Base-by-base conservation (phyloP, 2,797 vertebrate species). In the Gallinago nigripennis region DNA sequence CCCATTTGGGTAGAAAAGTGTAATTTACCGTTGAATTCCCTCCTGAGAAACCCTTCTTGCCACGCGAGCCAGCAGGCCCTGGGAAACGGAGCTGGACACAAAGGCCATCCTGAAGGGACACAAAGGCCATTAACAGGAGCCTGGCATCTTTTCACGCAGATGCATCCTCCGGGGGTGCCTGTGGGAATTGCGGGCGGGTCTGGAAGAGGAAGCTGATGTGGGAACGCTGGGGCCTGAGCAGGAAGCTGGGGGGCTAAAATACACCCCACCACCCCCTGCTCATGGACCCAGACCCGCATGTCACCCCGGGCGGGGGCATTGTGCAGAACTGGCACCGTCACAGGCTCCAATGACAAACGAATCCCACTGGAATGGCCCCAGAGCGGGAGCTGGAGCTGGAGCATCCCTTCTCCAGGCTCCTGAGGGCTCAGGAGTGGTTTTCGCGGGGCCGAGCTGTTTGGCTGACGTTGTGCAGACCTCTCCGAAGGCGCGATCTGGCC, bases 391-490 rank as follows among this genome's bases (percentile, higher is more conserved):
- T 41, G 53, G 54, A 80, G 61, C 45, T 7, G 1, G 54, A 80
- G 39, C 68, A 46, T 31, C 58, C 58, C 9, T 4, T 51, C 64
- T 5, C 39, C 2, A 3, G 25, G 43, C 16, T 50, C 19, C 1
- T 3, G 50, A 45, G 39, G 61, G 30, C 57, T 46, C 66, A 3
- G 71, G 48, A 27, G 83, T 27, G 5, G 68, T 13, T 88, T 61
- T 51, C 0, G 0, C 1, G 0, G 23, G 16, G 54, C 71, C 0
- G 16, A 43, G 71, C 66, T 50, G 15, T n/a, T 68, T 5, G 21
- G 45, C 17, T 91, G 88, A 69, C 5, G 19, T 35, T 76, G 13
- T 58, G 12, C 85, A 61, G 65, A 17, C n/a, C 43, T 27, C 81
- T 57, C 11, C 5, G 6, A 83, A 92, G 80, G 83, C 0, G 4